Evolutionary conservation across 2,888 invertebrate species (phyloP).

Genomic region (Frankliniella fusca): DNA sequence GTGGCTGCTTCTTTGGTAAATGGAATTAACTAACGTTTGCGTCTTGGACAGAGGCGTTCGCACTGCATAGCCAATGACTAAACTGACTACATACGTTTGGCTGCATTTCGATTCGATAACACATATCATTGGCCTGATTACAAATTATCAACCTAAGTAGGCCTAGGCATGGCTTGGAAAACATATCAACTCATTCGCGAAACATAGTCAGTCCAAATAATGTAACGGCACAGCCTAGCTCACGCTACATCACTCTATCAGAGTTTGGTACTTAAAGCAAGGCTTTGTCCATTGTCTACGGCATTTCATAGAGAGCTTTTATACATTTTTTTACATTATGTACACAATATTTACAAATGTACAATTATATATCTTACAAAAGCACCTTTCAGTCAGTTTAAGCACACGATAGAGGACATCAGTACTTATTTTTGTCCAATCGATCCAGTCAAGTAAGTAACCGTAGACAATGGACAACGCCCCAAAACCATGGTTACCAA

Average conservation of each 20-base stretch:
- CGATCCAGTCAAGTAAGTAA: constrained; percentile 8
- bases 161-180: constrained; percentile 21
- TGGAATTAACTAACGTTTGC: constrained; percentile 19
- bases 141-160: constrained; percentile 6
- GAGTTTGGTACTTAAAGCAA: constrained; percentile 16
- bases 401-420: constrained; percentile 21
- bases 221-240: background rate
- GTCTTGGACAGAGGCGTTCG: constrained; percentile 17
- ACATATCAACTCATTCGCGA: background rate
- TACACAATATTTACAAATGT: constrained; percentile 2
- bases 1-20: constrained; percentile 1
- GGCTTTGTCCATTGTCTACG: constrained; percentile 18
- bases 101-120: constrained; percentile 25
- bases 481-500: constrained; percentile 10
- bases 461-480: constrained; percentile 22
- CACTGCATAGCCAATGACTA: constrained; percentile 13
- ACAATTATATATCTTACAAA: constrained; percentile 9
- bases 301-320: constrained; percentile 16
- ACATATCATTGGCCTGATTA: constrained; percentile 23
- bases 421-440: constrained; percentile 20
- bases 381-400: constrained; percentile 8
- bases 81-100: constrained; percentile 22
- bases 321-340: constrained; percentile 4
- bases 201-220: constrained; percentile 16
- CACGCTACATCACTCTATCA: constrained; percentile 7